A percentile compares a stretch with the other conserved stretches of the same genome.
These are phyloP conservation scores for Pantherophis alleghaniensis DNA, from an alignment of 2,797 vertebrate species.

Conservation along the genomic window DNA sequence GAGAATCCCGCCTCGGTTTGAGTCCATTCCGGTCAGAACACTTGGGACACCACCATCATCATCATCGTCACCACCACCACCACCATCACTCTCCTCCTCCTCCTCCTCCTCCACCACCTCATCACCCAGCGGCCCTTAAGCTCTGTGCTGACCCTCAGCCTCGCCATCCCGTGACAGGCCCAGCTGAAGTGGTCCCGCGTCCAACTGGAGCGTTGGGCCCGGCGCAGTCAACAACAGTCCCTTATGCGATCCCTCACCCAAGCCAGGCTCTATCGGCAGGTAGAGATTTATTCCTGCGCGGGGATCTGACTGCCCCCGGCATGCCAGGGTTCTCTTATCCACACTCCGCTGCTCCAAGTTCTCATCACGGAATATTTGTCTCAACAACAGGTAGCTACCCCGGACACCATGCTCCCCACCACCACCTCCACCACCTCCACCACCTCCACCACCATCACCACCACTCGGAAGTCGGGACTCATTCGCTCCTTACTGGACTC, in stretches of 20 bases:
- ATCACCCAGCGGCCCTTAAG: constrained; percentile 88
- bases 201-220: constrained; percentile 89
- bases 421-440: constrained; percentile 81
- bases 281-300: constrained; percentile 87
- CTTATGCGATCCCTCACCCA: constrained; percentile 81
- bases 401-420: constrained; percentile 79
- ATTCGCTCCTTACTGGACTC: constrained; percentile 90
- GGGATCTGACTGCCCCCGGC: constrained; percentile 87
- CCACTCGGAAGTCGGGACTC: constrained; percentile 88
- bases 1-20: constrained; percentile 86
- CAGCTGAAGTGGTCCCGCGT: constrained; percentile 88
- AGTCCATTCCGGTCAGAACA: constrained; percentile 90
- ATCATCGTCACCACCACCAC: constrained; percentile 84
- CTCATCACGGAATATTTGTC: constrained; percentile 98
- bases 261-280: constrained; percentile 85
- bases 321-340: constrained; percentile 86
- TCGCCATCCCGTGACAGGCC: constrained; percentile 87
- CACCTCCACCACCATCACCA: constrained; percentile 80
- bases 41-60: constrained; percentile 89
- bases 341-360: constrained; percentile 81
- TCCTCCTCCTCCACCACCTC: constrained; percentile 73
- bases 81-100: constrained; percentile 72
- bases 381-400: constrained; percentile 99
- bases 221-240: constrained; percentile 79
- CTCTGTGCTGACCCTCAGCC: constrained; percentile 91